These are phyloP conservation scores for Chironex yamaguchii DNA, from an alignment of 30 jellyfish, hydroid and myxozoan genomes.

Conservation along the genomic window DNA sequence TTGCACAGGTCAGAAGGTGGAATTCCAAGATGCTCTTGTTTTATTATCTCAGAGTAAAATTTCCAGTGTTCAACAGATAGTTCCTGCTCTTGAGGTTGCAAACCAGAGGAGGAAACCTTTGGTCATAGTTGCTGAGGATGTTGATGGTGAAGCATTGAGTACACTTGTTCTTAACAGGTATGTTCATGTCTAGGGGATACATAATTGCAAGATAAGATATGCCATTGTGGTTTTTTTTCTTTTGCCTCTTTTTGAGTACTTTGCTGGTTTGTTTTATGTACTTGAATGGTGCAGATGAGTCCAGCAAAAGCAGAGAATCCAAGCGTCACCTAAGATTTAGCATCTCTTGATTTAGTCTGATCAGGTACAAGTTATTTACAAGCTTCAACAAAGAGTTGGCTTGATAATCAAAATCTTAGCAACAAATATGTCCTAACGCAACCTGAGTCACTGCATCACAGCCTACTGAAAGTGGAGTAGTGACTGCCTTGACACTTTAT, in stretches of 20 bases:
- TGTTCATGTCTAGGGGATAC: neutral
- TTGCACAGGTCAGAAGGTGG: constrained; percentile 91
- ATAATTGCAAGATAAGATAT: neutral
- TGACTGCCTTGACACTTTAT: too few relatives aligned
- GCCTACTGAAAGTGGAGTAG: too few relatives aligned
- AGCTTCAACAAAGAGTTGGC: too few relatives aligned
- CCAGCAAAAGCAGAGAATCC: too few relatives aligned
- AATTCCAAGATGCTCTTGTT: constrained; percentile 97
- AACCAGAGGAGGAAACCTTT: constrained; percentile 87
- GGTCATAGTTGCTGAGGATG: constrained; percentile 98
- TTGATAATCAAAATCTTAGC: too few relatives aligned
- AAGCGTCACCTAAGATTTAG: too few relatives aligned
- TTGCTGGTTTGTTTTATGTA: neutral
- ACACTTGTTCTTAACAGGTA: constrained; percentile 96
- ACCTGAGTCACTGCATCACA: too few relatives aligned
- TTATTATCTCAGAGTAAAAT: constrained; percentile 90
- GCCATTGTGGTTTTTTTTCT: neutral
- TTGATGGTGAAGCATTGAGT: constrained; percentile 99
- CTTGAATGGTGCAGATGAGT: too few relatives aligned
- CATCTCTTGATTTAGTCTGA: too few relatives aligned
- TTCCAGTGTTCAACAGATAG: constrained; percentile 93
- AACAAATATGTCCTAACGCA: too few relatives aligned
- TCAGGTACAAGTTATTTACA: too few relatives aligned
- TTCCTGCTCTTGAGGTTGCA: constrained; percentile 99
- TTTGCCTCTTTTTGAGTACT: neutral